Evolutionary conservation across 2,113 vertebrate species (phyloP).

Genomic region (Xiphorhynchus elegans): DNA sequence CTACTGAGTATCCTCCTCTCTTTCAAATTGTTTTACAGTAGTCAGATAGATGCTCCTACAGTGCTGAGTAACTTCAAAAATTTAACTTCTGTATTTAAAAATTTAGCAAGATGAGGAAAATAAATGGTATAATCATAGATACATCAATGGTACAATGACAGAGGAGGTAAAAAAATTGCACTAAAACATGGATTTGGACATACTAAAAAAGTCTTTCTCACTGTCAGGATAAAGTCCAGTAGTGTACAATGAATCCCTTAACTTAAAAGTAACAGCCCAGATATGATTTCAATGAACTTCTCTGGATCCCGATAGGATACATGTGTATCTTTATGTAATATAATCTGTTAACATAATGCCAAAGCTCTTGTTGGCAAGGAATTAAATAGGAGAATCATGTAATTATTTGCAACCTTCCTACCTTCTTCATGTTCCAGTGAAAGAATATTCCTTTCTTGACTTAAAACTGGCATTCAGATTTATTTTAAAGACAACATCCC

Average conservation of each 20-base stretch:
- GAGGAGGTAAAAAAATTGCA: not conserved
- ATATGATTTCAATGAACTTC: not conserved
- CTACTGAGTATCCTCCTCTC: not conserved
- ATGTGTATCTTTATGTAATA: not conserved
- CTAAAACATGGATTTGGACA: not conserved
- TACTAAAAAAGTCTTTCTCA: not conserved
- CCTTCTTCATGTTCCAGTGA: not conserved
- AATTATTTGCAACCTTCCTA: not conserved
- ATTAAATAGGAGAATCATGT: not conserved
- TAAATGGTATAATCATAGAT: not conserved
- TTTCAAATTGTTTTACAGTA: not conserved
- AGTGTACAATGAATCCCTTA: not conserved
- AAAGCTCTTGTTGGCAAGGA: not conserved
- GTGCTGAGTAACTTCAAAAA: not conserved
- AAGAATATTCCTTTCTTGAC: not conserved
- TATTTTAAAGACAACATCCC: not conserved
- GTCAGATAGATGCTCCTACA: not conserved
- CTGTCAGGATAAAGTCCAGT: not conserved
- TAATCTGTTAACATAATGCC: not conserved
- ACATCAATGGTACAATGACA: not conserved
- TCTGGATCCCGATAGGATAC: not conserved
- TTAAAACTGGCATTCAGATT: not conserved
- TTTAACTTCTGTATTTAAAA: not conserved
- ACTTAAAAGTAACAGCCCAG: not conserved
- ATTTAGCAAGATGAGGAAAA: not conserved